Evolutionary conservation across 2,888 invertebrate genomes (phyloP).

Genomic region (Hedya salicella): DNA sequence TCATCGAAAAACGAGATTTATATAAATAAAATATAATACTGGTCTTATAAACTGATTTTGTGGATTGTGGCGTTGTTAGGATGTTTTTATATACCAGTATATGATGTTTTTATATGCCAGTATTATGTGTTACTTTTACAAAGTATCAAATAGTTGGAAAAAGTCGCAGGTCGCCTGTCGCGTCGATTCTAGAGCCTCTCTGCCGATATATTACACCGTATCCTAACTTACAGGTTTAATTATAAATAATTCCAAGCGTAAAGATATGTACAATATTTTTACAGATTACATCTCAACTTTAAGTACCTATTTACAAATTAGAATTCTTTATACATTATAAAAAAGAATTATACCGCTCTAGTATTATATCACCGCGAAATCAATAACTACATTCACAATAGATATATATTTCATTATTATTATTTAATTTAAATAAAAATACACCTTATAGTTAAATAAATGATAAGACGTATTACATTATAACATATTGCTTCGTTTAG

Average conservation of each 20-base stretch:
- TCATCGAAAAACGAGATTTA: background rate
- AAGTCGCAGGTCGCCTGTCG: constrained; percentile 13
- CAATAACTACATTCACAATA: constrained; percentile 83
- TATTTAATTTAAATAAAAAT: constrained; percentile 75
- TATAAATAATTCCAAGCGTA: constrained; percentile 84
- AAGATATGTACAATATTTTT: constrained; percentile 85
- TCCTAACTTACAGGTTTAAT: constrained; percentile 67
- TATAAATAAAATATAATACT: constrained; percentile 4
- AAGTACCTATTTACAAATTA: constrained; percentile 86
- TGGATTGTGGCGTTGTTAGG: background rate
- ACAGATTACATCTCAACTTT: constrained; percentile 77
- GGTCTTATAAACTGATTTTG: background rate
- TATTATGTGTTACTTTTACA: constrained; percentile 4
- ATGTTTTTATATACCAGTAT: too few relatives aligned
- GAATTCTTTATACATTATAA: constrained; percentile 84
- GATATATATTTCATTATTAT: constrained; percentile 73
- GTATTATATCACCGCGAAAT: constrained; percentile 83
- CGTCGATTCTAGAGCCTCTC: constrained; percentile 32
- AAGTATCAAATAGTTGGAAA: background rate
- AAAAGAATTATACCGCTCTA: constrained; percentile 82
- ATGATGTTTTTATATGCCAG: background rate
- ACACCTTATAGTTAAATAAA: constrained; percentile 82
- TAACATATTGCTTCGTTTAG: constrained; percentile 91
- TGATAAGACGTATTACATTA: constrained; percentile 87
- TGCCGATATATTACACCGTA: constrained; percentile 40